Conservation (phyloP, 2,888 invertebrate genomes). For the Prosopocoilus inquinatus region DNA sequence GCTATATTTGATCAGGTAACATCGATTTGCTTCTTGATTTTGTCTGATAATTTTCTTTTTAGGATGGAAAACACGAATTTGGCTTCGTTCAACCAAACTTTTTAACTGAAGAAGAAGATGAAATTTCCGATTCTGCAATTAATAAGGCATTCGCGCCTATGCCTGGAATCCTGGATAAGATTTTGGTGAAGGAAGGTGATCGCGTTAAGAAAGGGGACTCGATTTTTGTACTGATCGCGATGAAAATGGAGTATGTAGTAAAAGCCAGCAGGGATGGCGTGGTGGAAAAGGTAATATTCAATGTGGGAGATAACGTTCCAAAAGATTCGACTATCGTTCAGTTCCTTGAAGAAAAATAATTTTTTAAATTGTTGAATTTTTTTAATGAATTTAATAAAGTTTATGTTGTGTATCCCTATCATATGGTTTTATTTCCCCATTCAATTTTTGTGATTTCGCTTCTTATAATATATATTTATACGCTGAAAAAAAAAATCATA, state of each 20-base stretch:
- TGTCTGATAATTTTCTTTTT: constrained; percentile 28
- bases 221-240: constrained; percentile 92
- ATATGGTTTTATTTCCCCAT: too few species aligned
- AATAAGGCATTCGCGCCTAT: constrained; percentile 82
- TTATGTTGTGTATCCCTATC: too few species aligned
- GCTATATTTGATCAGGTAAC: constrained; percentile 64
- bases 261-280: constrained; percentile 77
- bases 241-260: constrained; percentile 99
- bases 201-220: constrained; percentile 83
- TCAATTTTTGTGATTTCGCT: too few species aligned
- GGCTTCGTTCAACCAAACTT: constrained; percentile 62
- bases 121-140: constrained; percentile 30
- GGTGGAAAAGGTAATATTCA: constrained; percentile 69
- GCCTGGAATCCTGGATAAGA: constrained; percentile 92
- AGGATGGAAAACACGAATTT: constrained; percentile 70
- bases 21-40: constrained; percentile 10
- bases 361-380: not conserved
- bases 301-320: constrained; percentile 78
- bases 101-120: constrained; percentile 48
- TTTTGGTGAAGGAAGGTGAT: constrained; percentile 81
- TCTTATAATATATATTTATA: too few species aligned
- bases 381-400: too few species aligned
- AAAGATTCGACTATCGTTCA: constrained; percentile 68
- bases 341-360: constrained; percentile 51
- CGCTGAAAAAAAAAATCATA: too few species aligned